Base-by-base conservation (phyloP, 2,888 invertebrate species). In the Chrysolina oricalcia region DNA sequence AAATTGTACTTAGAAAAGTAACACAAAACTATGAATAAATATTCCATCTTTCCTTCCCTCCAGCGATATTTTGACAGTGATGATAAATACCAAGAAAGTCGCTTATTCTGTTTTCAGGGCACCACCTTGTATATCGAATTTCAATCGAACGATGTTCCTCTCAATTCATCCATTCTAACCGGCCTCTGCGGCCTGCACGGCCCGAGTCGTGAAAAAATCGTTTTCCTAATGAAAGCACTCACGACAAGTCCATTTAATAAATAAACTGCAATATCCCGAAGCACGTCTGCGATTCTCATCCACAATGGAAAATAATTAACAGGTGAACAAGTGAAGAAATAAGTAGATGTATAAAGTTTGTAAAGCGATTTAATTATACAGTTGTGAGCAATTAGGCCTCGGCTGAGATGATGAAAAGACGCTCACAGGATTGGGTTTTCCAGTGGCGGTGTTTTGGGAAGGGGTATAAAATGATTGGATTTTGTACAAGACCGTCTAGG, bases 261-360 rank as follows among this genome's bases (percentile, higher is more conserved):
- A 70, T 75, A 79, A 75, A 78, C 74, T 72, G 74, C 71, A 66
- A 72, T 64, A 41, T 71, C 65, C 66, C 68, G 50, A 48, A 40
- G 71, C 76, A 70, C 74, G 74, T 77, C 68, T 72, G 69, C 77
- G 78, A 79, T 74, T 74, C 74, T 41, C 78, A 77, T 74, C 64
- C 66, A 80, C 80, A 80, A 82, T 80, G 72, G 77, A 78, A 80
- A 82, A 76, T 81, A 81, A 82, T 82, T 81, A 82, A 75, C 79
- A 77, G 77, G 75, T 78, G 78, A 74, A 81, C 81, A 81, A 82
- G 73, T 75, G 62, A 59, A 70, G 70, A 65, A 77, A 82, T 74
- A 74, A 70, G 70, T 70, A 66, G 66, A 74, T 70, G 77, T 72
- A 76, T 75, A 78, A 75, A 80, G 79, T 78, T 76, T 80, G 72